These are phyloP conservation scores for Leptinotarsa juncta DNA, from an alignment of 2,888 invertebrate genomes.

Conservation along the genomic window DNA sequence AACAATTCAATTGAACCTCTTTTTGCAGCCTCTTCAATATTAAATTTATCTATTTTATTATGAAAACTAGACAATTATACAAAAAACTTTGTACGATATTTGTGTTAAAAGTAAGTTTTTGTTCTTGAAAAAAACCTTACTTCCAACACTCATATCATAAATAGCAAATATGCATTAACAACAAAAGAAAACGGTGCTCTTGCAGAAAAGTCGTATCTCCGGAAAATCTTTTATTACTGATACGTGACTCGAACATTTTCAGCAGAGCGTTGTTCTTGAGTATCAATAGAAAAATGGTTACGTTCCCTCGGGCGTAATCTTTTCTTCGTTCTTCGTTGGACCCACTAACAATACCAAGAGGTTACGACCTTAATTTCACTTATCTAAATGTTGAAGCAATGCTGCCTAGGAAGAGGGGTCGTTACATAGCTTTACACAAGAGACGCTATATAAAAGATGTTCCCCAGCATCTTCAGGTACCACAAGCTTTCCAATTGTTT, in stretches of 20 bases:
- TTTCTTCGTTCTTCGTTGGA: conserved; percentile 20
- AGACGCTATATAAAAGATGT: conserved; percentile 57
- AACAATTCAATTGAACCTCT: too few relatives aligned
- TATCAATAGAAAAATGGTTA: conserved; percentile 29
- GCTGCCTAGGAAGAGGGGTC: conserved; percentile 58
- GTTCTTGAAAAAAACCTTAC: too few relatives aligned
- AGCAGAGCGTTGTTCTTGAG: conserved; percentile 19
- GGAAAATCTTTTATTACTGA: not conserved
- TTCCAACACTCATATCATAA: too few relatives aligned
- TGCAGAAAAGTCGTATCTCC: too few relatives aligned
- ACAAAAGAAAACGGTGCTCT: too few relatives aligned
- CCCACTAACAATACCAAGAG: conserved; percentile 51
- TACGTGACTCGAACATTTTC: not conserved
- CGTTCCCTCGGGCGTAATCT: conserved; percentile 22
- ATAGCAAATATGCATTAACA: too few relatives aligned
- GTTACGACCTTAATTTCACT: conserved; percentile 64
- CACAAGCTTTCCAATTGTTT: conserved; percentile 56
- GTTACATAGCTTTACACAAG: conserved; percentile 53
- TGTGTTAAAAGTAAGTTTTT: too few relatives aligned
- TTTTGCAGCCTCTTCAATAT: too few relatives aligned
- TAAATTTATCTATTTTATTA: too few relatives aligned
- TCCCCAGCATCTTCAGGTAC: conserved; percentile 48
- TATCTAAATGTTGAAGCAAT: conserved; percentile 62
- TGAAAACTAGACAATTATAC: too few relatives aligned
- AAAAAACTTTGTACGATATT: too few relatives aligned